Conservation (phyloP, 1,140 invertebrate genomes). For the Drosophila lacteicornis region DNA sequence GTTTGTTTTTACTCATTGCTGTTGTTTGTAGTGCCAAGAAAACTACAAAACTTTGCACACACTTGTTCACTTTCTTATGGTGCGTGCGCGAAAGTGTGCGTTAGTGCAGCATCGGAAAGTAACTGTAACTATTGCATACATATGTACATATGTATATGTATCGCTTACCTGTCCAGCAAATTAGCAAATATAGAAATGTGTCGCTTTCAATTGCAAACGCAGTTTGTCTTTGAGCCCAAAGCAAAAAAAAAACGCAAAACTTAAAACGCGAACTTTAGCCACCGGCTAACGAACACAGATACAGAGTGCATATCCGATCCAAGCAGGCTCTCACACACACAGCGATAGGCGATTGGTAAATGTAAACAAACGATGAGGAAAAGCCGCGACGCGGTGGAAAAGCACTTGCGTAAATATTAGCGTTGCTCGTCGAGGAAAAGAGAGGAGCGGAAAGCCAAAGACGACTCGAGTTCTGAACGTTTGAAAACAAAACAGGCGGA, state of each 20-base stretch:
- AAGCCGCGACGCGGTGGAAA: constrained; percentile 42
- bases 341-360: constrained; percentile 1
- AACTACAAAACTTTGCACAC: constrained; percentile 68
- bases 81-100: constrained; percentile 14
- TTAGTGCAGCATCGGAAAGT: constrained; percentile 62
- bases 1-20: constrained; percentile 26
- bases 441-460: background rate
- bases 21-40: constrained; percentile 48
- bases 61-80: constrained; percentile 79
- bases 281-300: constrained; percentile 38
- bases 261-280: constrained; percentile 56
- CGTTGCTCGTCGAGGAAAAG: constrained; percentile 20
- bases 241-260: constrained; percentile 9
- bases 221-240: constrained; percentile 4
- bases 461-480: constrained; percentile 18
- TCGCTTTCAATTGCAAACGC: constrained; percentile 71
- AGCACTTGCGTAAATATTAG: constrained; percentile 77
- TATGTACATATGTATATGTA: constrained; percentile 12
- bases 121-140: constrained; percentile 53
- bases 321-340: constrained; percentile 15
- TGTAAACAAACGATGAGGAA: constrained; percentile 41
- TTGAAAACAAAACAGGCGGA: constrained; percentile 13
- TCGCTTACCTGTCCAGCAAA: constrained; percentile 65
- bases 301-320: constrained; percentile 20
- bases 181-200: constrained; percentile 60